Evolutionary conservation across 2,113 vertebrate species (phyloP).

Genomic region (Ifrita kowaldi): DNA sequence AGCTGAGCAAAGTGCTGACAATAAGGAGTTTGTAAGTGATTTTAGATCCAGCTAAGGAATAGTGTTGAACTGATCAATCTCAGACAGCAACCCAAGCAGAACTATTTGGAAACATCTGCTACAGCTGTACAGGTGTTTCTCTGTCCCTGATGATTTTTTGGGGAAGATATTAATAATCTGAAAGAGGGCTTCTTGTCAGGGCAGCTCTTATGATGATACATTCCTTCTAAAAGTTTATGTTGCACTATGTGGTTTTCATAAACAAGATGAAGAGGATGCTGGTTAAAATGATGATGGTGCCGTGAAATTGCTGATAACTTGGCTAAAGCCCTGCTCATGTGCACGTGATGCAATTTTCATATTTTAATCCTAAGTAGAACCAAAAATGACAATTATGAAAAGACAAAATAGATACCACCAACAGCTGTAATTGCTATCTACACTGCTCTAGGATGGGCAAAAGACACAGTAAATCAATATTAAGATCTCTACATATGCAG

Average conservation of each 20-base stretch:
- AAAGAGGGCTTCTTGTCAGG: slow-evolving; percentile 7
- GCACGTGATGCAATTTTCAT: slow-evolving; percentile 75
- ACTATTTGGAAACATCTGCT: slow-evolving; percentile 52
- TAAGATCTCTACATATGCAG: slow-evolving; percentile 69
- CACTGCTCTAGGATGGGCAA: slow-evolving; percentile 66
- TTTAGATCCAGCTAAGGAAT: background rate
- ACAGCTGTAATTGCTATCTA: slow-evolving; percentile 77
- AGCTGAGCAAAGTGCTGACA: background rate
- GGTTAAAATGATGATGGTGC: slow-evolving; percentile 49
- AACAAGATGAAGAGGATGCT: slow-evolving; percentile 54
- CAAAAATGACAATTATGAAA: slow-evolving; percentile 80
- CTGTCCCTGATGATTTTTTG: slow-evolving; percentile 25
- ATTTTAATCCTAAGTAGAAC: slow-evolving; percentile 80
- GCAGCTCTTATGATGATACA: background rate
- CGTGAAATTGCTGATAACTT: slow-evolving; percentile 62
- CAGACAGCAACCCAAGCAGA: slow-evolving; percentile 21
- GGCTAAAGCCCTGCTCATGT: slow-evolving; percentile 52
- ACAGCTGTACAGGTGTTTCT: slow-evolving; percentile 40
- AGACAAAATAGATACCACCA: slow-evolving; percentile 78
- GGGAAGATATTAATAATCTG: slow-evolving; percentile 23
- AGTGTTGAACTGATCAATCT: background rate
- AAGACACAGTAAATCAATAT: slow-evolving; percentile 80
- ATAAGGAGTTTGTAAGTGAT: background rate
- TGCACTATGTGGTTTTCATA: slow-evolving; percentile 58
- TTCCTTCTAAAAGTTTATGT: slow-evolving; percentile 56